phyloP scores from a whole-genome alignment of 2,888 invertebrate genomes.

The Synanthedon vespiformis region DNA sequence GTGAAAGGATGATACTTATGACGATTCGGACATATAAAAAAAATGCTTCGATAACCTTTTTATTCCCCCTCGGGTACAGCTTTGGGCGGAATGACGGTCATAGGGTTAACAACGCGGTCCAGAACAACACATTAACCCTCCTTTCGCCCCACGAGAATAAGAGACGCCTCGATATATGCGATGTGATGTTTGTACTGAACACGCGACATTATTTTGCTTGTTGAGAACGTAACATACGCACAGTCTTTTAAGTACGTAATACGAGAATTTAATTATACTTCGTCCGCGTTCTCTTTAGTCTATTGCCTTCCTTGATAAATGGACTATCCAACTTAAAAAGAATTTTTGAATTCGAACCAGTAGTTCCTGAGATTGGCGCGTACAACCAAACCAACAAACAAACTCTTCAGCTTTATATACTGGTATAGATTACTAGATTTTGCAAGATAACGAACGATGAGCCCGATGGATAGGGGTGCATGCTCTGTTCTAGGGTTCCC shows the following conservation, averaged over 20 bases:
- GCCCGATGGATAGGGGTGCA: too few relatives aligned
- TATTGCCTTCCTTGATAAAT: too few relatives aligned
- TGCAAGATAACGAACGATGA: too few relatives aligned
- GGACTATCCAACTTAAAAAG: too few relatives aligned
- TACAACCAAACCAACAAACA: too few relatives aligned
- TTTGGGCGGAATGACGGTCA: slow-evolving; percentile 34
- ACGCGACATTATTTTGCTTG: neutral
- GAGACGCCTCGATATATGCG: neutral
- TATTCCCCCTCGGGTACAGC: slow-evolving; percentile 28
- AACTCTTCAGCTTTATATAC: too few relatives aligned
- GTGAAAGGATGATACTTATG: slow-evolving; percentile 13
- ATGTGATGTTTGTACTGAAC: neutral
- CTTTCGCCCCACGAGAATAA: slow-evolving; percentile 18
- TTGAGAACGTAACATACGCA: neutral
- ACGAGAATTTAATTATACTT: neutral
- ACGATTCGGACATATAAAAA: slow-evolving; percentile 36
- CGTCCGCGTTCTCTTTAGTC: too few relatives aligned
- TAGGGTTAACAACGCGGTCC: slow-evolving; percentile 35
- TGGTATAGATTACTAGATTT: too few relatives aligned
- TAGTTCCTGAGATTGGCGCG: too few relatives aligned
- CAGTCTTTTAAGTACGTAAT: neutral
- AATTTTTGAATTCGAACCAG: too few relatives aligned
- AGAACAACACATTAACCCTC: slow-evolving; percentile 42
- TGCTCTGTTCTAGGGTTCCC: too few relatives aligned
- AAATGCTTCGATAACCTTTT: slow-evolving; percentile 45